Evolutionary conservation across 92 coral and sea anemone species (phyloP), one percentile per base, ranked within the genome.

Genomic region (Zoanthus gigantus): DNA sequence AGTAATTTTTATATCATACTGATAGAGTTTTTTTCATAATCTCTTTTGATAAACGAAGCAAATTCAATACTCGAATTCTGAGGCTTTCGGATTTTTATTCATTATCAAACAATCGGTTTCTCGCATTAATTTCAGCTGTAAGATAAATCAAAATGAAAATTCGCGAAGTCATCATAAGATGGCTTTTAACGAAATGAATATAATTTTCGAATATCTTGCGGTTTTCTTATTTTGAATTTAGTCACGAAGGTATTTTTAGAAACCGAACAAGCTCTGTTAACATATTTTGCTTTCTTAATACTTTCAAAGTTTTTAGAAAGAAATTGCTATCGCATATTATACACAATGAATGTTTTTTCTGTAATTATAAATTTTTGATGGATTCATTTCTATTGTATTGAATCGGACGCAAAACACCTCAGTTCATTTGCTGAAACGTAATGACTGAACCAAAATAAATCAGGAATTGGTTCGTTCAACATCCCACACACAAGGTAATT

Each of bases 311-410:
- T 63, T 63, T 63, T 42, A 81, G 76, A 81, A 81, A 37, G 28
- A 32, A 66, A 81, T 44, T 28, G 60, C 45, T 66, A 81, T 45
- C 66, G 53, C 75, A 6, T 15, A 44, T 44, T 46, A 16, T 66
- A 66, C 45, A 81, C 63, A 66, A 15, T 45, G 34, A 37, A 66
- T 5, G 44, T 80, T 9, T 47, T 79, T 63, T 61, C 67, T 67
- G 45, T 32, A 81, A 66, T 81, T 81, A 81, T 81, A 81, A 81
- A 81, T 81, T 81, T 81, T 81, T 81, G 75, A 81, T 81, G 47
- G 61, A 75, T 7, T 47, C 45, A 37, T 61, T 81, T 81, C 75
- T 73, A 46, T 66, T 81, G 61, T 16, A 81, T 81, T 81, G 63
- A 45, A 66, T 44, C 75, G 46, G 28, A 47, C 56, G 9, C 23